Evolutionary conservation across 1,140 invertebrate species (phyloP), one percentile per base, ranked within the genome.

Genomic region (Pectinophora gossypiella): DNA sequence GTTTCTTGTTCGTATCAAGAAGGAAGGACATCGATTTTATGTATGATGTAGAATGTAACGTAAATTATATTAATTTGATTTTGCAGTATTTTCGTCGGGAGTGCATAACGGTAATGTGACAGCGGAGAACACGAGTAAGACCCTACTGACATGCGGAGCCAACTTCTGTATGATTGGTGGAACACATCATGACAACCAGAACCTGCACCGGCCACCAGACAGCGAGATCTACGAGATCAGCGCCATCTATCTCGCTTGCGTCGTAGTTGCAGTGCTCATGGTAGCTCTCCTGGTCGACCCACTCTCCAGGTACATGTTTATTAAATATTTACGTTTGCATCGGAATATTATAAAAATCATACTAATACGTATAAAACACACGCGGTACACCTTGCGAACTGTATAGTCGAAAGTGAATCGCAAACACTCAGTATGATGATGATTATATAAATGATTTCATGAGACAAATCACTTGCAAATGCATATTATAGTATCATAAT

Each of bases 241-340:
- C 19, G 92, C 94, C 48, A 97, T 99, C 59, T 98, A 98, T 80
- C 87, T 98, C 16, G 92, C 91, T 0, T 98, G 95, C 72, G 94
- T 97, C 13, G 71, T 96, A 19, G 85, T 96, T 1, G 97, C 96
- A 1, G 93, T 96, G 0, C 87, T 95, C 19, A 93, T 98, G 60
- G 93, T 99, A 36, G 94, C 93, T 1, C 70, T 97, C 3, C 93
- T 98, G 48, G 91, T 99, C 19, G 97, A 99, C 88, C 95, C 96
- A 6, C 90, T 98, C 0, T 94, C 94, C 54, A 94, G 95, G 91
- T 95, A 87, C 87, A n/a, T n/a, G n/a, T n/a, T n/a, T n/a, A n/a
- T n/a, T n/a, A n/a, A n/a, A n/a, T n/a, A n/a, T n/a, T n/a, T n/a
- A n/a, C n/a, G n/a, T n/a, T n/a, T n/a, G n/a, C n/a, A n/a, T n/a